Evolutionary conservation across 2,888 invertebrate species (phyloP).

Genomic region (Aspidiotus rigidus): DNA sequence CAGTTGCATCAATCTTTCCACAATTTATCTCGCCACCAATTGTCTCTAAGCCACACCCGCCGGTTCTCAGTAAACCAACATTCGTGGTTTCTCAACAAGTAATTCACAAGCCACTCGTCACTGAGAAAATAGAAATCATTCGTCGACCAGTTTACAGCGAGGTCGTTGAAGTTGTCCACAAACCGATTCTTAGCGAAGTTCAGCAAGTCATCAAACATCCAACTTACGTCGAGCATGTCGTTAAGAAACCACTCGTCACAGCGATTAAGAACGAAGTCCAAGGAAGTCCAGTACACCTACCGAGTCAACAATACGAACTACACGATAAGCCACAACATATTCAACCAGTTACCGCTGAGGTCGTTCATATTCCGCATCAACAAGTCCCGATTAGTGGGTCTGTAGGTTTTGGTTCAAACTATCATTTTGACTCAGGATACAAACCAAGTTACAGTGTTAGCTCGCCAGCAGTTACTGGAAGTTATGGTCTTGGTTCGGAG

Average conservation of each 20-base stretch:
- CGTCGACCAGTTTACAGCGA: conserved; percentile 34
- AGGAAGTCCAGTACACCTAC: conserved; percentile 25
- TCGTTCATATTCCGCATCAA: conserved; percentile 16
- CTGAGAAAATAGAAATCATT: conserved; percentile 33
- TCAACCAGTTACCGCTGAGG: conserved; percentile 7
- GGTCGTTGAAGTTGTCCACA: conserved; percentile 32
- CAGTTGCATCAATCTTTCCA: not conserved
- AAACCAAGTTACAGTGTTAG: not conserved
- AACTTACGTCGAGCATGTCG: conserved; percentile 33
- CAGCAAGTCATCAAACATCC: conserved; percentile 35
- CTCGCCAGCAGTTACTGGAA: not conserved
- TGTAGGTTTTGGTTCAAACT: too few species aligned
- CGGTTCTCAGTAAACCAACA: conserved; percentile 3
- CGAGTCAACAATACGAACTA: conserved; percentile 6
- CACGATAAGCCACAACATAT: conserved; percentile 32
- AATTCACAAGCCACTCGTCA: conserved; percentile 34
- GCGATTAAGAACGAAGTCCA: conserved; percentile 26
- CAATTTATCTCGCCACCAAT: not conserved
- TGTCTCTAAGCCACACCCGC: not conserved
- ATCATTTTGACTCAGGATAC: not conserved
- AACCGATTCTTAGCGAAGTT: conserved; percentile 32
- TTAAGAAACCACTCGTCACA: conserved; percentile 23
- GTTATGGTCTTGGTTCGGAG: not conserved
- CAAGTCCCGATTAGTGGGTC: not conserved
- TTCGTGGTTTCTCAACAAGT: conserved; percentile 33